phyloP scores from a whole-genome alignment of 2,113 vertebrate species.

The Callochromis pleurospilus region DNA sequence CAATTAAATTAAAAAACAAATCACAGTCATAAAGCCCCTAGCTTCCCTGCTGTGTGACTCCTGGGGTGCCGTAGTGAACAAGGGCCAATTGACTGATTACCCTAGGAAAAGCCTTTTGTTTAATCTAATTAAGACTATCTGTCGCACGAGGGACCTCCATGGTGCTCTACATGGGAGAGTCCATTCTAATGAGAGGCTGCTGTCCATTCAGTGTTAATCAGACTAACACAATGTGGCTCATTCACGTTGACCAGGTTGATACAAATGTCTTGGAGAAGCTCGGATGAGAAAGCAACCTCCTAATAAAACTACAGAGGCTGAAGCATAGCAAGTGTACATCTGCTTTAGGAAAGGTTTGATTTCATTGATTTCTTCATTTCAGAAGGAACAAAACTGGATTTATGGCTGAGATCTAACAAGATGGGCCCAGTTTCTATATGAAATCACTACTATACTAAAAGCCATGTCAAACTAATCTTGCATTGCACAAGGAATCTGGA shows the following conservation, averaged over 20 bases:
- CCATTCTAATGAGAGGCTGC: constrained; percentile 32
- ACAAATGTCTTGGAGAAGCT: background rate
- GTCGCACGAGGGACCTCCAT: constrained; percentile 51
- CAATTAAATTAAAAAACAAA: background rate
- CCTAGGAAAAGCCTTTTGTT: constrained; percentile 74
- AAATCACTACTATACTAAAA: background rate
- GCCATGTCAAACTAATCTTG: background rate
- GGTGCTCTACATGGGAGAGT: constrained; percentile 30
- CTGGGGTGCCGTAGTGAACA: constrained; percentile 39
- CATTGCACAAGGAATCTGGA: background rate
- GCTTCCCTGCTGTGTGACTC: constrained; percentile 39
- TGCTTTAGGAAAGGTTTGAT: background rate
- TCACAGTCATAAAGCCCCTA: background rate
- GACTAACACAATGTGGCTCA: constrained; percentile 23
- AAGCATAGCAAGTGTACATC: background rate
- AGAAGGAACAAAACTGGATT: background rate
- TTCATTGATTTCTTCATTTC: background rate
- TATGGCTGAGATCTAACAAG: background rate
- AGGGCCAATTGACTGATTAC: constrained; percentile 73
- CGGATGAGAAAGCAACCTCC: background rate
- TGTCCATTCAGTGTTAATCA: constrained; percentile 54
- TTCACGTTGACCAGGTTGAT: constrained; percentile 3
- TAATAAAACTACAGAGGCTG: background rate
- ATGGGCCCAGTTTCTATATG: background rate
- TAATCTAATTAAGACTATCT: constrained; percentile 77